A percentile compares a stretch with the other conserved stretches of the same genome.
phyloP scores from a whole-genome alignment of 2,888 invertebrate species.

The Dimorphilus gyrociliatus region DNA sequence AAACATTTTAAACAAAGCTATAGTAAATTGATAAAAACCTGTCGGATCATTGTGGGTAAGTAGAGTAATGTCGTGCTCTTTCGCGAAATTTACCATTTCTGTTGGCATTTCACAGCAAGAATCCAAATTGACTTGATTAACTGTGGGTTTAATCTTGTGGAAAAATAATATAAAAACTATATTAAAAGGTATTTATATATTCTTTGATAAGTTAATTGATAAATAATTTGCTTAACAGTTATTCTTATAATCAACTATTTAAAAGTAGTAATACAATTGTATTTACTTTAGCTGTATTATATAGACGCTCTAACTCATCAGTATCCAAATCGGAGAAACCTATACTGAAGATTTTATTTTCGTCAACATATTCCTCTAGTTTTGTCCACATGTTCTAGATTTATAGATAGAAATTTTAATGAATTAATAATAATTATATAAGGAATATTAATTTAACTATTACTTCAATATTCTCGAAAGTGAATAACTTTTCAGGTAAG shows the following conservation, averaged over 20 bases:
- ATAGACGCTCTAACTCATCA: slow-evolving; percentile 54
- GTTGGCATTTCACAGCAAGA: slow-evolving; percentile 87
- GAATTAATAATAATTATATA: too few species aligned
- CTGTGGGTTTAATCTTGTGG: slow-evolving; percentile 57
- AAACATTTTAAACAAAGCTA: slow-evolving; percentile 1
- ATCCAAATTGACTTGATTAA: slow-evolving; percentile 78
- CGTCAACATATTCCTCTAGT: slow-evolving; percentile 53
- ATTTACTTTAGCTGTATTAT: slow-evolving; percentile 51
- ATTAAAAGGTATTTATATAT: too few species aligned
- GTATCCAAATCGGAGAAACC: slow-evolving; percentile 82
- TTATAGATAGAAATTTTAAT: too few species aligned
- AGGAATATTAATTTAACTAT: too few species aligned
- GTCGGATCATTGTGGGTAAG: slow-evolving; percentile 86
- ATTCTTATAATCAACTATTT: too few species aligned
- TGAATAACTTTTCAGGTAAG: slow-evolving; percentile 38
- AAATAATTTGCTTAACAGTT: too few species aligned
- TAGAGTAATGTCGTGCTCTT: slow-evolving; percentile 73
- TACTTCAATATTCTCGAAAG: slow-evolving; percentile 41
- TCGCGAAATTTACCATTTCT: slow-evolving; percentile 70
- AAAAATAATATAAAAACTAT: too few species aligned
- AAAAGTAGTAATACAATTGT: neutral
- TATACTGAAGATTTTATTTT: slow-evolving; percentile 52
- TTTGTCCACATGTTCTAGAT: slow-evolving; percentile 59
- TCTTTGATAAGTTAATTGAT: too few species aligned
- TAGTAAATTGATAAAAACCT: too few species aligned